Evolutionary conservation across 2,113 vertebrate genomes (phyloP), one percentile per base, ranked within the genome.

Genomic region (Pterophyllum scalare): DNA sequence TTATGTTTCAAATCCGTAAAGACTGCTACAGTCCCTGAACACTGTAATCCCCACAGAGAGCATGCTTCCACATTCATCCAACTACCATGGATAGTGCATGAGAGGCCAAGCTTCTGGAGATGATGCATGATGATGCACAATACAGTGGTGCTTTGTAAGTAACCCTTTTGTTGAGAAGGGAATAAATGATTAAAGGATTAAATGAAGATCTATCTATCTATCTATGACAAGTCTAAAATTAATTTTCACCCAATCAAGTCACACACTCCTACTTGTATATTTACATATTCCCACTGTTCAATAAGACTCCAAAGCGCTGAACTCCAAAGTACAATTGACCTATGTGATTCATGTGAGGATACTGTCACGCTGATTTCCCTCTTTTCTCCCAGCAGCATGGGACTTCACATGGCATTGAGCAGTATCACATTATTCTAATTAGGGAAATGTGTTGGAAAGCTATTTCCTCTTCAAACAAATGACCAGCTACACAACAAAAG

Each of bases 371-470:
- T 90, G 91, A 85, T 91, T 91, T 81, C 85, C 22, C 58, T 52
- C 75, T n/a, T 83, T 88, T 89, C 89, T 95, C 91, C 89, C 90
- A 93, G 86, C 91, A 93, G 92, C 92, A 94, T 94, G 93, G 84
- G 91, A 91, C 87, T 92, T 90, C 84, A 87, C 87, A 88, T 90
- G 19, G 74, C 76, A 92, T 90, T 87, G 91, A 91, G 79, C 91
- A 80, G 57, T 86, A 93, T 89, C 90, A 85, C 93, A 95, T 95
- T 88, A 93, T 95, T 95, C 88, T 92, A 94, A 92, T 93, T 90
- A 92, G 89, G 91, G 89, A 94, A 94, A 94, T 93, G 93, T 93
- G 91, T 93, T 90, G 91, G 90, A 94, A 95, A 88, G 90, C 92
- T 89, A 92, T 92, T 94, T 94, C 94, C 92, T 93, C 83, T 79